These are phyloP conservation scores for Chirona hameri DNA, from an alignment of 2,888 invertebrate species.

Conservation along the genomic window DNA sequence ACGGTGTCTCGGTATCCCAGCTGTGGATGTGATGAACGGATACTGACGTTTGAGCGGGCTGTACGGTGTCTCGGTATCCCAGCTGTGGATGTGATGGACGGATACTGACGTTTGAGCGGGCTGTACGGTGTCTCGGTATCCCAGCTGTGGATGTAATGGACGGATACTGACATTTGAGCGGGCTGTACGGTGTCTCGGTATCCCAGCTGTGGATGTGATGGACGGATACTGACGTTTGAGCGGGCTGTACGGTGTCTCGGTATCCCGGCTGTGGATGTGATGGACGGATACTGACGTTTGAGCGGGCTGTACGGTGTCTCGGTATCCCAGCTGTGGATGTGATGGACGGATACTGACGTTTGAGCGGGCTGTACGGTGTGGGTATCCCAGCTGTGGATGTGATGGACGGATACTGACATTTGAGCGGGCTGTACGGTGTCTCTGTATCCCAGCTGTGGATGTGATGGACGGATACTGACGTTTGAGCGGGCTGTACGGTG, in stretches of 20 bases:
- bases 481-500: slow-evolving; percentile 35
- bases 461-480: slow-evolving; percentile 47
- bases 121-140: slow-evolving; percentile 36
- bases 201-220: slow-evolving; percentile 42
- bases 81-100: slow-evolving; percentile 44
- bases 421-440: slow-evolving; percentile 35
- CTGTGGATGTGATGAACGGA: slow-evolving; percentile 45
- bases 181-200: slow-evolving; percentile 36
- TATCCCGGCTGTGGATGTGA: slow-evolving; percentile 41
- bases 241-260: slow-evolving; percentile 36
- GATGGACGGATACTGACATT: slow-evolving; percentile 43
- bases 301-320: slow-evolving; percentile 36
- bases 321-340: slow-evolving; percentile 41
- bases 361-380: slow-evolving; percentile 36
- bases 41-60: slow-evolving; percentile 43
- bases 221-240: slow-evolving; percentile 46
- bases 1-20: slow-evolving; percentile 36
- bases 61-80: slow-evolving; percentile 36
- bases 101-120: slow-evolving; percentile 44
- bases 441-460: slow-evolving; percentile 41
- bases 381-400: slow-evolving; percentile 41
- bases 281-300: slow-evolving; percentile 47
- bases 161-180: slow-evolving; percentile 40
- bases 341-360: slow-evolving; percentile 47
- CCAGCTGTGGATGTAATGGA: slow-evolving; percentile 44